Percentiles rank a stretch among this genome's conserved stretches.
phyloP scores from a whole-genome alignment of 2,113 vertebrate species.

The Aegotheles bennettii region DNA sequence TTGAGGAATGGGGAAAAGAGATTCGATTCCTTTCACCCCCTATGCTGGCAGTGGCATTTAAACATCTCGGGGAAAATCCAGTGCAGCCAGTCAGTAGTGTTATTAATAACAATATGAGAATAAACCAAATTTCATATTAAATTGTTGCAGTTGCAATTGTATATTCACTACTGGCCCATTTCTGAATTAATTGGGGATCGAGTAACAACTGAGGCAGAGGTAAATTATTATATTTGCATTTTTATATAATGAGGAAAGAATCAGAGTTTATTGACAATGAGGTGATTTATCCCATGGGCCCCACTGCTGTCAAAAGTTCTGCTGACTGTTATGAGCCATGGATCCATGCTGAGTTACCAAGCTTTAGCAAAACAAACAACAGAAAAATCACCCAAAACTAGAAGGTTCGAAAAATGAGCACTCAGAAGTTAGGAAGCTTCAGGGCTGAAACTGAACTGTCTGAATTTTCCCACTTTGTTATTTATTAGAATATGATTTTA shows the following conservation, averaged over 20 bases:
- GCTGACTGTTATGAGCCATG: neutral
- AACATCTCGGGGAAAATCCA: slow-evolving; percentile 12
- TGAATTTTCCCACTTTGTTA: neutral
- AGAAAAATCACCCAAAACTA: neutral
- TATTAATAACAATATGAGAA: slow-evolving; percentile 30
- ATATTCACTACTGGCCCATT: slow-evolving; percentile 39
- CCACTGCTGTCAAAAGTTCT: neutral
- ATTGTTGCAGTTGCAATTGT: slow-evolving; percentile 3
- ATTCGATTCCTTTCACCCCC: slow-evolving; percentile 3
- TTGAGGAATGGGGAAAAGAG: neutral
- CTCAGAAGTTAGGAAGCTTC: neutral
- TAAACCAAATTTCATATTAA: slow-evolving; percentile 37
- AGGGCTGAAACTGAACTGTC: neutral
- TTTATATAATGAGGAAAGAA: neutral
- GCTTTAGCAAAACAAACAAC: neutral
- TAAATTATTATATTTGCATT: slow-evolving; percentile 44
- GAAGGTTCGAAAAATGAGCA: neutral
- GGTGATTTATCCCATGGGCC: neutral
- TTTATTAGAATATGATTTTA: neutral
- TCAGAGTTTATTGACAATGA: neutral
- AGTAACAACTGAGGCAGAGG: slow-evolving; percentile 47
- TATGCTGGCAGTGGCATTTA: neutral
- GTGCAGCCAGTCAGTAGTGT: neutral
- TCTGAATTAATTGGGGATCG: slow-evolving; percentile 44
- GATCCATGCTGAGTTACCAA: neutral